Percentiles rank a stretch among this genome's conserved stretches.
These are phyloP conservation scores for Albula glossodonta DNA, from an alignment of 2,113 vertebrate species.

Conservation along the genomic window DNA sequence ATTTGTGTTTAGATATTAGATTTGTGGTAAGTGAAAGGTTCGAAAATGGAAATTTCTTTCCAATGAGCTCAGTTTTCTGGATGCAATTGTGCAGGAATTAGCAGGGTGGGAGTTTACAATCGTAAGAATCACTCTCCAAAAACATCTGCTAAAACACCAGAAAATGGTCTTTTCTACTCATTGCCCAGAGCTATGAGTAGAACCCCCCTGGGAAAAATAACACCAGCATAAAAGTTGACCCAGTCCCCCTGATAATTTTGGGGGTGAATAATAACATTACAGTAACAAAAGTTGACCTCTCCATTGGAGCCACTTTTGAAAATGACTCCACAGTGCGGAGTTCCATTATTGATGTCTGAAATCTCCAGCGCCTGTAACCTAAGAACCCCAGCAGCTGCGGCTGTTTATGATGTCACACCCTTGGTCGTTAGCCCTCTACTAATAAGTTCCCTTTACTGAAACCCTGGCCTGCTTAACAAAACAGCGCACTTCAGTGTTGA, in stretches of 20 bases:
- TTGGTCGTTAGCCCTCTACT: slow-evolving; percentile 20
- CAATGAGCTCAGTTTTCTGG: neutral
- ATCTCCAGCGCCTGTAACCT: slow-evolving; percentile 39
- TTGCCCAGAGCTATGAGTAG: neutral
- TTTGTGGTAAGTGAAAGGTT: too few relatives aligned
- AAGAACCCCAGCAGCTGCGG: slow-evolving; percentile 46
- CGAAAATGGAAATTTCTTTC: too few relatives aligned
- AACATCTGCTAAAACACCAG: neutral
- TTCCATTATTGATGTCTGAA: slow-evolving; percentile 35
- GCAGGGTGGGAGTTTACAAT: neutral
- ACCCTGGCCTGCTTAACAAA: slow-evolving; percentile 18
- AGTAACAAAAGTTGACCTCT: neutral
- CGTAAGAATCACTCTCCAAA: neutral
- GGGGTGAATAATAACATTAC: neutral
- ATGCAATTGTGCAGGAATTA: neutral
- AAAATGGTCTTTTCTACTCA: too few relatives aligned
- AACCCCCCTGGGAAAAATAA: neutral
- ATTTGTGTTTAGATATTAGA: too few relatives aligned
- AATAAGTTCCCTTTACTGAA: slow-evolving; percentile 23
- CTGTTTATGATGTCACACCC: slow-evolving; percentile 45
- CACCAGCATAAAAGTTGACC: neutral
- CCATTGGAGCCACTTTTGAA: neutral
- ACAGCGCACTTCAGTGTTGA: neutral
- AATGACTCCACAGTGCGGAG: slow-evolving; percentile 23
- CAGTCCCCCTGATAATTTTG: neutral